Evolutionary conservation across 2,888 invertebrate genomes (phyloP).

Genomic region (Micoletzkya japonica): DNA sequence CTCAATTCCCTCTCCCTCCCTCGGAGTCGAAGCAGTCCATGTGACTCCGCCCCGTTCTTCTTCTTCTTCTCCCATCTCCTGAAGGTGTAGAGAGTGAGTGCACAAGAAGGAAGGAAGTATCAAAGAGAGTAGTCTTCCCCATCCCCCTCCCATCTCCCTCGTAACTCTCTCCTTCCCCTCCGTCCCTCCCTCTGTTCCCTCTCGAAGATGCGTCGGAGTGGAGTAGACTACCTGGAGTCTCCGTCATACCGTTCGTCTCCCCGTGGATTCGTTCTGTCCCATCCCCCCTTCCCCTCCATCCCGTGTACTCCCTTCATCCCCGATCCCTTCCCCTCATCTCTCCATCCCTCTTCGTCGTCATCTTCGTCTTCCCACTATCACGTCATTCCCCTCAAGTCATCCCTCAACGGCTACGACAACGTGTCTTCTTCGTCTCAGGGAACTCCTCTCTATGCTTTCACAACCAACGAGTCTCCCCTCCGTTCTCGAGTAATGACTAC

Average conservation of each 20-base stretch:
- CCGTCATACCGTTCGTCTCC: slow-evolving; percentile 8
- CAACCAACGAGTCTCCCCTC: neutral
- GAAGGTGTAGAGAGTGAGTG: too few species aligned
- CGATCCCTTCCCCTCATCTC: slow-evolving; percentile 2
- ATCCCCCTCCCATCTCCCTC: neutral
- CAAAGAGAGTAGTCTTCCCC: too few species aligned
- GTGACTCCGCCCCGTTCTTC: too few species aligned
- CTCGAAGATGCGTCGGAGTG: too few species aligned
- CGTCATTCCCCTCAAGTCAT: slow-evolving; percentile 1
- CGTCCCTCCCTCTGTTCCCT: slow-evolving; percentile 1
- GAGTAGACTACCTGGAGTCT: neutral
- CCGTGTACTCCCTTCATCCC: too few species aligned
- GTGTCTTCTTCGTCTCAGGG: neutral
- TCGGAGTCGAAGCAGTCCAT: too few species aligned
- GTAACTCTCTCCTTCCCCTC: neutral
- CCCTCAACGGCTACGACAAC: slow-evolving; percentile 14
- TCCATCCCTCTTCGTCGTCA: neutral
- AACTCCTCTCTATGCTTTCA: neutral
- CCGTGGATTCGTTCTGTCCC: neutral
- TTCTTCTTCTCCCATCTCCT: too few species aligned
- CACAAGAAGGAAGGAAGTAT: too few species aligned
- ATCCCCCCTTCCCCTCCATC: neutral
- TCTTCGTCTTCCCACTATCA: slow-evolving; percentile 13
- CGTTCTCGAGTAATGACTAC: too few species aligned
- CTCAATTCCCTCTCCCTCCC: too few species aligned